phyloP scores from a whole-genome alignment of 1,140 invertebrate genomes.

The Leptinotarsa lineolata region DNA sequence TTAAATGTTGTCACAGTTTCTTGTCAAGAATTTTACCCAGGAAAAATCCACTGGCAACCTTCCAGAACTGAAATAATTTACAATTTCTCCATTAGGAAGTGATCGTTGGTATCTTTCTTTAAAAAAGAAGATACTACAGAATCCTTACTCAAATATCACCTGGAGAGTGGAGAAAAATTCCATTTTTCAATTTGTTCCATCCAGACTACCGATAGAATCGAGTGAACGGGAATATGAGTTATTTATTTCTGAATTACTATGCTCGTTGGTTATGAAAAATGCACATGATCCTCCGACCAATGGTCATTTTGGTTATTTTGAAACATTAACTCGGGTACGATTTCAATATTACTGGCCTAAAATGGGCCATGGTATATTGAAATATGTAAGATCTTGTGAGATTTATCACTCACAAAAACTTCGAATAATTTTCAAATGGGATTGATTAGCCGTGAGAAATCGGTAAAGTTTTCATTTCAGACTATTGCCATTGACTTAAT shows the following conservation, averaged over 20 bases:
- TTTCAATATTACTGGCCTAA: slow-evolving; percentile 10
- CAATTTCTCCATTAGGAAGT: too few species aligned
- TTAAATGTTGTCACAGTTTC: too few species aligned
- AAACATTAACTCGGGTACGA: slow-evolving; percentile 7
- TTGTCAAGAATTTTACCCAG: too few species aligned
- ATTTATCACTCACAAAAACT: slow-evolving; percentile 14
- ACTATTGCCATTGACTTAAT: too few species aligned
- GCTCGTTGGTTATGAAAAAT: background rate
- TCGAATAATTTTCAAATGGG: slow-evolving; percentile 9
- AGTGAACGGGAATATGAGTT: background rate
- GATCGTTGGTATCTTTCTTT: too few species aligned
- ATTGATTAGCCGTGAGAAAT: slow-evolving; percentile 24
- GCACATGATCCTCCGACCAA: slow-evolving; percentile 10
- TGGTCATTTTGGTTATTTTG: slow-evolving; percentile 14
- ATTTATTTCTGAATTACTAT: slow-evolving; percentile 12
- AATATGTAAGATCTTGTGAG: slow-evolving; percentile 16
- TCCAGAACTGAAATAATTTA: too few species aligned
- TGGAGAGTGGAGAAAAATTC: too few species aligned
- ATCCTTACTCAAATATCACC: too few species aligned
- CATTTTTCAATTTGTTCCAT: too few species aligned
- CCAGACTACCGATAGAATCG: too few species aligned
- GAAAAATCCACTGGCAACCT: too few species aligned
- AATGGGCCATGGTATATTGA: slow-evolving; percentile 18
- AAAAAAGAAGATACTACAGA: too few species aligned
- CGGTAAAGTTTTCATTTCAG: slow-evolving; percentile 27